Conservation (phyloP, 2,113 vertebrate genomes). For the Leuciscus idus region DNA sequence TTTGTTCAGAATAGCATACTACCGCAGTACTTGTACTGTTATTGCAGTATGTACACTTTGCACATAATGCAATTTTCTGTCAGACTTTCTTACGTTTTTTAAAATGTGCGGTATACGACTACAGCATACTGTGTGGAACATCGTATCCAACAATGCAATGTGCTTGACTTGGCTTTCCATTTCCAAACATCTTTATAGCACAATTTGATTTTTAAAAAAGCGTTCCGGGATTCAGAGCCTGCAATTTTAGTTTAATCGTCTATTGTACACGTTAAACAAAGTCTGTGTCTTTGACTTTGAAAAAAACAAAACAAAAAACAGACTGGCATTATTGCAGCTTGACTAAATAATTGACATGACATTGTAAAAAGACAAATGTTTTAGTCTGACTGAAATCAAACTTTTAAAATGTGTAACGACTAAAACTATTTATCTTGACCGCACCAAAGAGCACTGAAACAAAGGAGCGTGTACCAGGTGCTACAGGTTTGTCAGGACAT, state of each 20-base stretch:
- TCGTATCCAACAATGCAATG: not conserved
- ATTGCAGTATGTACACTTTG: not conserved
- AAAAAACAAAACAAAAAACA: not conserved
- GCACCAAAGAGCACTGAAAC: not conserved
- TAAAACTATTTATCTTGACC: not conserved
- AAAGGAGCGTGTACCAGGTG: conserved; percentile 6
- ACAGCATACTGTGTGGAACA: not conserved
- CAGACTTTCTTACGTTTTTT: not conserved
- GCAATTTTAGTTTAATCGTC: not conserved
- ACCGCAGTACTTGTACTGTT: not conserved
- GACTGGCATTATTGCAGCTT: not conserved
- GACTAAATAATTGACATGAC: not conserved
- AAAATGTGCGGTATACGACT: not conserved
- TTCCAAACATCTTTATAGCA: not conserved
- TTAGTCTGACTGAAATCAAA: not conserved
- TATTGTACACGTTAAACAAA: not conserved
- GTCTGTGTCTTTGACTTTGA: not conserved
- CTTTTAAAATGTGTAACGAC: not conserved
- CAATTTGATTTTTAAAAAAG: not conserved
- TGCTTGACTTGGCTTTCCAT: not conserved
- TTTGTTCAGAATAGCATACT: conserved; percentile 20
- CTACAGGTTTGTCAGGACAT: conserved; percentile 62
- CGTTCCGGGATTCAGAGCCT: not conserved
- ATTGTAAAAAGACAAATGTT: not conserved
- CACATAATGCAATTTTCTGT: not conserved